These are phyloP conservation scores for Eupithecia subumbrata DNA, from an alignment of 2,888 invertebrate species.

Conservation along the genomic window DNA sequence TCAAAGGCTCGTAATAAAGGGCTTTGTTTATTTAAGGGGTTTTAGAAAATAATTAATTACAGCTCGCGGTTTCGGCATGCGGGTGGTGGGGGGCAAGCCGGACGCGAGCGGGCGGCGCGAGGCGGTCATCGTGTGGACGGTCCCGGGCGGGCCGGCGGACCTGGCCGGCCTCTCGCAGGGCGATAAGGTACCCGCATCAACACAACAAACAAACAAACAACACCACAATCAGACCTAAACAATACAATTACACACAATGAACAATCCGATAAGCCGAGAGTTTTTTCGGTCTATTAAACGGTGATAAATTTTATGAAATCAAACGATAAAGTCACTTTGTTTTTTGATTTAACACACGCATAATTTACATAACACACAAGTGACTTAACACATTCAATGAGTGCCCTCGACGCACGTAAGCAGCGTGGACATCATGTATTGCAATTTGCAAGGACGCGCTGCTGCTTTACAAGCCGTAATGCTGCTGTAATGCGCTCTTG, in stretches of 20 bases:
- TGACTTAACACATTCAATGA: not conserved
- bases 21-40: constrained; percentile 39
- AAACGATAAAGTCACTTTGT: constrained; percentile 1
- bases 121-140: constrained; percentile 96
- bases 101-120: constrained; percentile 93
- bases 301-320: not conserved
- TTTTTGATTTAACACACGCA: not conserved
- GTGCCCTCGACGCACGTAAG: not conserved
- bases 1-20: constrained; percentile 42
- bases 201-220: constrained; percentile 12
- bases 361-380: not conserved
- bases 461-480: not conserved
- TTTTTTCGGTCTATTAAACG: constrained; percentile 8
- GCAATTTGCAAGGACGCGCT: not conserved
- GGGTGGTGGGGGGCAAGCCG: constrained; percentile 96
- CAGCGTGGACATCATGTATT: not conserved
- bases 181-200: constrained; percentile 86
- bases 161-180: constrained; percentile 94
- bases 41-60: constrained; percentile 54
- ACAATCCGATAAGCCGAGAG: constrained; percentile 5
- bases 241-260: constrained; percentile 3
- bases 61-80: constrained; percentile 97
- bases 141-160: constrained; percentile 95
- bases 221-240: not conserved
- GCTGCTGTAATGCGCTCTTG: not conserved